These are phyloP conservation scores for Hydrochoerus hydrochaeris DNA, from an alignment of 2,113 vertebrate genomes.

Conservation along the genomic window DNA sequence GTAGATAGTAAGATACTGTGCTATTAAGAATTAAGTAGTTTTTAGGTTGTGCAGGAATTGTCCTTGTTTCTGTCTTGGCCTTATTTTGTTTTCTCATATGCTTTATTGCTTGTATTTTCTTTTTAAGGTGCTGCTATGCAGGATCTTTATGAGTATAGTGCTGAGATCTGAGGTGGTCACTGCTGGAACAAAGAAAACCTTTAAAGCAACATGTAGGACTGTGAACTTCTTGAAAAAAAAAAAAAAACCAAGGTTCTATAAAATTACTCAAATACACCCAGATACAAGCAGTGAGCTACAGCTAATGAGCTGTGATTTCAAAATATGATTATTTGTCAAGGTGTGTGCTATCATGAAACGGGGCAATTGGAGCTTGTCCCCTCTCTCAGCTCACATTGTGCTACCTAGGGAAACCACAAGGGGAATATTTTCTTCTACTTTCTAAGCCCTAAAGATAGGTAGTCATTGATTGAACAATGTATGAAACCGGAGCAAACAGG, in stretches of 20 bases:
- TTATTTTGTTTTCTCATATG: background rate
- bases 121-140: background rate
- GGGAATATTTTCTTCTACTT: conserved; percentile 43
- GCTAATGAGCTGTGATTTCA: conserved; percentile 7
- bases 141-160: background rate
- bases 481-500: background rate
- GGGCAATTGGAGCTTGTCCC: too few species aligned
- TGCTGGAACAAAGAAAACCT: background rate
- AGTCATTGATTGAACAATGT: conserved; percentile 18
- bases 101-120: conserved; percentile 36
- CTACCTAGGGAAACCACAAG: conserved; percentile 38
- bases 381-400: background rate
- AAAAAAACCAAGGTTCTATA: background rate
- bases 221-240: background rate
- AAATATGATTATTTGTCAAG: conserved; percentile 42
- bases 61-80: background rate
- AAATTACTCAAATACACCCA: conserved; percentile 7
- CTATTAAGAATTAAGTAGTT: background rate
- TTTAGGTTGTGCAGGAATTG: background rate
- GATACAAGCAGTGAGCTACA: background rate
- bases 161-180: background rate
- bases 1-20: background rate
- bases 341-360: background rate
- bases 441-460: conserved; percentile 30
- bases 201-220: background rate